Percentiles rank a stretch among this genome's conserved stretches.
Evolutionary conservation across 2,113 vertebrate genomes (phyloP).

Genomic region (Rattus norvegicus): DNA sequence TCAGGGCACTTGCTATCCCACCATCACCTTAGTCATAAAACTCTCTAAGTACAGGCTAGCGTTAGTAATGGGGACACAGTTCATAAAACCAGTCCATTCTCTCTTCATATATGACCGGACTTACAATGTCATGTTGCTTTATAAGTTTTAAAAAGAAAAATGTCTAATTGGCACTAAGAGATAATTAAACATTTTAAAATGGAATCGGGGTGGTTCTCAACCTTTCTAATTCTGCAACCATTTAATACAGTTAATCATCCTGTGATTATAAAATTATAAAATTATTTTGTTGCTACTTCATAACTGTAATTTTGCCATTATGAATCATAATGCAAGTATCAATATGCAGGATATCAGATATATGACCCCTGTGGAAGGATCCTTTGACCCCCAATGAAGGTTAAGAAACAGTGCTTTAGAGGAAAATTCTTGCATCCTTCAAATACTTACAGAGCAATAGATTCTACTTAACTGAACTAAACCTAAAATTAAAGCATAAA

Average conservation of each 20-base stretch:
- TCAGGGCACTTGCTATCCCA: no score
- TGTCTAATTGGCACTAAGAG: constrained; percentile 28
- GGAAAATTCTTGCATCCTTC: background rate
- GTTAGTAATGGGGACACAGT: background rate
- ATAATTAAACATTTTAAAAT: background rate
- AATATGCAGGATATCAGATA: background rate
- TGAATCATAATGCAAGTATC: background rate
- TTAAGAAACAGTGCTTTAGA: background rate
- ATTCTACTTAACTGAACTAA: background rate
- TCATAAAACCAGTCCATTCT: background rate
- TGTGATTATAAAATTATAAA: no score
- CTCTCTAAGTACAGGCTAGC: background rate
- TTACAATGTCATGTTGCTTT: constrained; percentile 27
- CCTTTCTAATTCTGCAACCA: background rate
- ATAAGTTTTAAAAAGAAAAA: background rate
- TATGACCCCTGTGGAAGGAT: background rate
- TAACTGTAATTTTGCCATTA: background rate
- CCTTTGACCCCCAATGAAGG: background rate
- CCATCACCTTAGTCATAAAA: background rate
- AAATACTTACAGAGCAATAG: background rate
- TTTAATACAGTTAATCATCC: background rate
- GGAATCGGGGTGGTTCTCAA: background rate
- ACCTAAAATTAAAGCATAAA: constrained; percentile 19
- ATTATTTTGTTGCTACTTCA: background rate
- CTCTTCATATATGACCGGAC: background rate